These are phyloP conservation scores for Drosophila subsilvestris DNA, from an alignment of 2,888 invertebrate genomes.

Conservation along the genomic window DNA sequence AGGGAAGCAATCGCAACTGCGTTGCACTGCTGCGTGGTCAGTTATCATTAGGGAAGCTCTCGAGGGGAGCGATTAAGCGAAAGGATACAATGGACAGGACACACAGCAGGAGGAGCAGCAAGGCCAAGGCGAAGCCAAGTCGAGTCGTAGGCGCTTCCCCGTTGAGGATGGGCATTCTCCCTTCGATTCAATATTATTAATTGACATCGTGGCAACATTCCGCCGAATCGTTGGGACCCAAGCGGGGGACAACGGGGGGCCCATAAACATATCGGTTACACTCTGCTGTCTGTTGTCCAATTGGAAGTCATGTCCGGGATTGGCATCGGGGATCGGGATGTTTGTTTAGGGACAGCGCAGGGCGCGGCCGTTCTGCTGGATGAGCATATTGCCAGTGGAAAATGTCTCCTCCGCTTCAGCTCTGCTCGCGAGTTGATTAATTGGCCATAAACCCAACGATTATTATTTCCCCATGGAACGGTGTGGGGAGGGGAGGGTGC, in stretches of 20 bases:
- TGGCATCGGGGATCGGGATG: constrained; percentile 26
- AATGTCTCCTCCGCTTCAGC: constrained; percentile 16
- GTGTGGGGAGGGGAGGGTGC: not conserved
- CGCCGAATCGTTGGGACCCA: constrained; percentile 37
- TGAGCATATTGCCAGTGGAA: constrained; percentile 26
- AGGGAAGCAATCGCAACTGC: constrained; percentile 59
- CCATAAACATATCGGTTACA: constrained; percentile 61
- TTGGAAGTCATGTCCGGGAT: constrained; percentile 51
- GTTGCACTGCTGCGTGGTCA: constrained; percentile 78
- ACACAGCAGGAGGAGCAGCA: constrained; percentile 6
- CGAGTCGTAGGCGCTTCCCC: constrained; percentile 51
- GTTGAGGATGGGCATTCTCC: constrained; percentile 41
- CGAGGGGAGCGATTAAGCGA: constrained; percentile 68
- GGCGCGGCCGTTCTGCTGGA: constrained; percentile 38
- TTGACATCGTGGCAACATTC: constrained; percentile 55
- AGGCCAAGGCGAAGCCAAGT: constrained; percentile 36
- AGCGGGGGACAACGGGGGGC: constrained; percentile 16
- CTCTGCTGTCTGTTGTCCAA: constrained; percentile 34
- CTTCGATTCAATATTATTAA: constrained; percentile 69
- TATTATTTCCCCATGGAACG: constrained; percentile 47
- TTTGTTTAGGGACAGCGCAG: constrained; percentile 23
- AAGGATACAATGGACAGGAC: constrained; percentile 14
- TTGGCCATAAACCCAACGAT: constrained; percentile 70
- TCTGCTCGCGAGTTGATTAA: constrained; percentile 61
- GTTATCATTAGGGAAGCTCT: constrained; percentile 76